Percentiles rank a stretch among this genome's conserved stretches.
Evolutionary conservation across 1,140 invertebrate species (phyloP).

Genomic region (Eupeodes corollae): DNA sequence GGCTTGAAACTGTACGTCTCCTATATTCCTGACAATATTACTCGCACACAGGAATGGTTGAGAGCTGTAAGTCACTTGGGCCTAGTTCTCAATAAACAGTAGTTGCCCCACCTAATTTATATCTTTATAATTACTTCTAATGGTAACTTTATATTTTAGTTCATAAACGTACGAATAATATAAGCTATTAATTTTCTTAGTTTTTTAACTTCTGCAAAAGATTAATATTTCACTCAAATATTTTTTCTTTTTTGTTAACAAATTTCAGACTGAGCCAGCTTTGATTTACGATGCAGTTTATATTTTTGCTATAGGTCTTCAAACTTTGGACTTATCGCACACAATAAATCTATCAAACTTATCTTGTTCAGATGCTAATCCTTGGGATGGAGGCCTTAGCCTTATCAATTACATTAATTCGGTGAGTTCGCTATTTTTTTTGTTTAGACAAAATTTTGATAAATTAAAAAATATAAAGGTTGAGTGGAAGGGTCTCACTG

Average conservation of each 20-base stretch:
- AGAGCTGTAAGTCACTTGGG: too few relatives aligned
- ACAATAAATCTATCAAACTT: slow-evolving; percentile 53
- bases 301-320: slow-evolving; percentile 73
- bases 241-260: neutral
- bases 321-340: slow-evolving; percentile 53
- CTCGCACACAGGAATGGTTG: too few relatives aligned
- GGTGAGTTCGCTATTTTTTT: slow-evolving; percentile 42
- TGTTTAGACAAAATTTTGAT: neutral
- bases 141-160: too few relatives aligned
- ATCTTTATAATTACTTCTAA: too few relatives aligned
- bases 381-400: slow-evolving; percentile 76
- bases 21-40: too few relatives aligned
- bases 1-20: too few relatives aligned
- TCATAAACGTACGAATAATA: too few relatives aligned
- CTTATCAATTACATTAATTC: slow-evolving; percentile 86
- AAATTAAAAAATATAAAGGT: slow-evolving; percentile 12
- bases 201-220: too few relatives aligned
- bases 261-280: slow-evolving; percentile 73
- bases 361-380: slow-evolving; percentile 68
- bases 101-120: too few relatives aligned
- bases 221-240: too few relatives aligned
- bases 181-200: too few relatives aligned
- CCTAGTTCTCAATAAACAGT: too few relatives aligned
- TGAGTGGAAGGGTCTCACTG: slow-evolving; percentile 63
- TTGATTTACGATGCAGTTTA: slow-evolving; percentile 84